Percentiles rank a stretch among this genome's conserved stretches.
Conservation (phyloP, 2,888 invertebrate species). For the Apodemia duryi region DNA sequence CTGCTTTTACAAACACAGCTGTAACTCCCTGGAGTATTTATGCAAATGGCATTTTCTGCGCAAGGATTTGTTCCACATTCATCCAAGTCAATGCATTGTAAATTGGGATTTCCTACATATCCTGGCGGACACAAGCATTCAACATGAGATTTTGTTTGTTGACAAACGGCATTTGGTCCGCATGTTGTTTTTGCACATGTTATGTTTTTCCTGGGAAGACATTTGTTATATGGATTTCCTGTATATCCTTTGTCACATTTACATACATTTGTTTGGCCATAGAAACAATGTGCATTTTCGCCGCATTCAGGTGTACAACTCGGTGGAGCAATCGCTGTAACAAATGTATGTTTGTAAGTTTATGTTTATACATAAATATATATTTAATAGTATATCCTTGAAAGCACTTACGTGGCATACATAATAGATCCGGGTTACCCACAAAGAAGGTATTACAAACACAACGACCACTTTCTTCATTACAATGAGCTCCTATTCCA, state of each 20-base stretch:
- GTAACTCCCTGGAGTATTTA: slow-evolving; percentile 92
- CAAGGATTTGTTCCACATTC: slow-evolving; percentile 90
- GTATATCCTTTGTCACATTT: slow-evolving; percentile 90
- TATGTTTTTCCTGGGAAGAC: slow-evolving; percentile 84
- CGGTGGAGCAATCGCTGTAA: slow-evolving; percentile 87
- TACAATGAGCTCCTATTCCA: slow-evolving; percentile 92
- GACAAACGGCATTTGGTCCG: slow-evolving; percentile 89
- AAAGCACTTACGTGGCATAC: slow-evolving; percentile 91
- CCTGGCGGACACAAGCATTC: slow-evolving; percentile 92
- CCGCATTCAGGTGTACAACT: slow-evolving; percentile 90
- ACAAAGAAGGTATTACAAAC: slow-evolving; percentile 92
- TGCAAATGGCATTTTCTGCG: slow-evolving; percentile 91
- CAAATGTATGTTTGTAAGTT: slow-evolving; percentile 19
- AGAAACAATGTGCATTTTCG: slow-evolving; percentile 91
- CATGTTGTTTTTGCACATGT: slow-evolving; percentile 86
- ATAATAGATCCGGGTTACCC: slow-evolving; percentile 92
- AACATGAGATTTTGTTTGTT: slow-evolving; percentile 84
- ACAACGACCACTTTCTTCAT: slow-evolving; percentile 88
- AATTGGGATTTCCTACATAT: slow-evolving; percentile 91
- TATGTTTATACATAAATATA: slow-evolving; percentile 17
- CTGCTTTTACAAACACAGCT: slow-evolving; percentile 93
- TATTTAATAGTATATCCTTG: slow-evolving; percentile 10
- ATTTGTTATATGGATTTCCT: slow-evolving; percentile 93
- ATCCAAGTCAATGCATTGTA: slow-evolving; percentile 90
- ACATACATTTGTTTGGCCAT: slow-evolving; percentile 86